Evolutionary conservation across 1,140 invertebrate species (phyloP).

Genomic region (Chironomus tepperi): DNA sequence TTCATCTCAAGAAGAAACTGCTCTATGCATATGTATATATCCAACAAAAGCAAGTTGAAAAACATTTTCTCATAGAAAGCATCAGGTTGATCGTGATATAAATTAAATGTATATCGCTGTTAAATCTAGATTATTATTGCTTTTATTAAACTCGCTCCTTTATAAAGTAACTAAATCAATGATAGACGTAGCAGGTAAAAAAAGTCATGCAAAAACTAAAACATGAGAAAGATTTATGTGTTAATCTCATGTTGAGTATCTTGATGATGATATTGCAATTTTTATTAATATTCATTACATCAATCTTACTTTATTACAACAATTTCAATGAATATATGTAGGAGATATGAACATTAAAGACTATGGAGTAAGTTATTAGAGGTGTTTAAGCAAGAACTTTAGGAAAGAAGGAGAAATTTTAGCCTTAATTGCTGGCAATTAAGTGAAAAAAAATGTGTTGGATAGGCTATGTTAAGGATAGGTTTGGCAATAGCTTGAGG

Average conservation of each 20-base stretch:
- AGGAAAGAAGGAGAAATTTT: no score
- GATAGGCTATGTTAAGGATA: no score
- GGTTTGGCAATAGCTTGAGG: no score
- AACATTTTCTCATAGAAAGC: not conserved
- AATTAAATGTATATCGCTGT: not conserved
- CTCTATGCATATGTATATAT: no score
- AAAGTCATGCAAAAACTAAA: not conserved
- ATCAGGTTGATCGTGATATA: conserved; percentile 2
- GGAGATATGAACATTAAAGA: no score
- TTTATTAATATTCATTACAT: not conserved
- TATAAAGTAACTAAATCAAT: not conserved
- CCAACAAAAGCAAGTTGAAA: no score
- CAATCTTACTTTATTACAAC: not conserved
- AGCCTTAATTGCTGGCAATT: no score
- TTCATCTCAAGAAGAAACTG: not conserved
- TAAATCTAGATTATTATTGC: not conserved
- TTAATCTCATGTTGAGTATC: not conserved
- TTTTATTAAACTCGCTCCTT: not conserved
- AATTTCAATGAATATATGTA: no score
- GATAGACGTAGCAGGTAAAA: not conserved
- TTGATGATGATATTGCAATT: not conserved
- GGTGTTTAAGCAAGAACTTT: no score
- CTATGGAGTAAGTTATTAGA: no score
- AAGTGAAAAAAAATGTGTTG: no score
- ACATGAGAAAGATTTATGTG: not conserved